These are phyloP conservation scores for Oophaga pumilio DNA, from an alignment of 2,113 vertebrate genomes.

Conservation along the genomic window DNA sequence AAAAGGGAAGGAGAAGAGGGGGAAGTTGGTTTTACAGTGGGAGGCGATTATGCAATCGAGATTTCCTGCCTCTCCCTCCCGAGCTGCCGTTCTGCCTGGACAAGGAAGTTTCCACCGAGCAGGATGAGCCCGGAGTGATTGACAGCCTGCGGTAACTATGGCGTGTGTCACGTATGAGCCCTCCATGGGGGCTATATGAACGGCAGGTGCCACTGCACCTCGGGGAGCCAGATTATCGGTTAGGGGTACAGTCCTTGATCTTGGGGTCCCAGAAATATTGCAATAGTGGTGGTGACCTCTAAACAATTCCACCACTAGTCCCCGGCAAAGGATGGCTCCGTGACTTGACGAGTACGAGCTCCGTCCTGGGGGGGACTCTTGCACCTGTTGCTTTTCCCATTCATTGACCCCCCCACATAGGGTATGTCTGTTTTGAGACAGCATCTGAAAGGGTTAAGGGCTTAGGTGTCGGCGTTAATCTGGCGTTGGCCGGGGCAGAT, in stretches of 20 bases:
- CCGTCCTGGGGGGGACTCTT: not conserved
- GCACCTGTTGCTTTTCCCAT: not conserved
- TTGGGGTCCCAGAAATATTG: not conserved
- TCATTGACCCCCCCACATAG: not conserved
- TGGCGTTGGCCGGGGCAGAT: not conserved
- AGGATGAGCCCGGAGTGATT: slow-evolving; percentile 14
- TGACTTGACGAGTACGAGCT: not conserved
- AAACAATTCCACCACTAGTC: too few species aligned
- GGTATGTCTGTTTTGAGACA: not conserved
- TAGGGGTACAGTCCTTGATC: not conserved
- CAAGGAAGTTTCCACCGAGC: slow-evolving; percentile 3
- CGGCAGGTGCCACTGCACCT: not conserved
- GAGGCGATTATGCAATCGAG: slow-evolving; percentile 42
- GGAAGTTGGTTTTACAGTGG: slow-evolving; percentile 39
- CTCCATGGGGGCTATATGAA: not conserved
- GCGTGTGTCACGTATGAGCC: not conserved
- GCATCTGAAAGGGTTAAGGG: not conserved
- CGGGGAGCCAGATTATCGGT: not conserved
- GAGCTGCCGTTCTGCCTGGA: slow-evolving; percentile 6
- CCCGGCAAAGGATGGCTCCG: too few species aligned
- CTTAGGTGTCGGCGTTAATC: not conserved
- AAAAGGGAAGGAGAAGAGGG: slow-evolving; percentile 30
- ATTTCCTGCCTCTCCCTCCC: slow-evolving; percentile 29
- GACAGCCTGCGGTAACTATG: not conserved
- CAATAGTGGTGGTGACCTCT: too few species aligned